Evolutionary conservation across 2,113 vertebrate genomes (phyloP), one percentile per base, ranked within the genome.

Genomic region (Heterocephalus glaber): DNA sequence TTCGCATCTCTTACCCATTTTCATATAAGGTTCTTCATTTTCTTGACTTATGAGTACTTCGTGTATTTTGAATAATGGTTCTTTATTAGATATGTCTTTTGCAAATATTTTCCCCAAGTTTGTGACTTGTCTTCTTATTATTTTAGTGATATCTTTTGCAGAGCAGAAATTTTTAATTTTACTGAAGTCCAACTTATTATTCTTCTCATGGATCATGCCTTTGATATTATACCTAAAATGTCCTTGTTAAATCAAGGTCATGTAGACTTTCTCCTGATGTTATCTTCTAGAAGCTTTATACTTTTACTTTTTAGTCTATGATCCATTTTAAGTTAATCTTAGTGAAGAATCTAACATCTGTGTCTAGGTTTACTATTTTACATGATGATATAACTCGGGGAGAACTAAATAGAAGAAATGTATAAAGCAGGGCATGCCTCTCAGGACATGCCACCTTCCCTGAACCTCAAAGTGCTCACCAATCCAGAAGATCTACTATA

Each of bases 51-150:
- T 56, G 16, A 1, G 38, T 81, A 66, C 35, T 94, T 92, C 41
- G 26, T 47, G n/a, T 26, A 95, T 91, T 74, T 88, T 81, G 10
- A 35, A 77, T 80, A 94, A 38, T 6, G n/a, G 0, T 41, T 41
- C 22, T 83, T 85, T 85, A 80, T 47, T 70, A 12, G 7, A 61
- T 63, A 86, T 49, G 22, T 52, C 9, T n/a, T 97, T 22, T 91
- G 6, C n/a, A 95, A 93, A 76, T 80, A 90, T 93, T 61, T 76
- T 47, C 63, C 93, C 30, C 26, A 38, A 72, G 19, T 79, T 49
- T 85, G 44, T 77, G 8, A 26, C 38, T 68, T 52, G 2, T 77
- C 24, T 82, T 81, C 38, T 89, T 61, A 54, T 63, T 61, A 14
- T 70, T 49, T 86, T 76, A 47, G 24, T 5, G 35, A 47, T 5